Evolutionary conservation across 2,888 invertebrate genomes (phyloP).

Genomic region (Falcaria lacertinaria): DNA sequence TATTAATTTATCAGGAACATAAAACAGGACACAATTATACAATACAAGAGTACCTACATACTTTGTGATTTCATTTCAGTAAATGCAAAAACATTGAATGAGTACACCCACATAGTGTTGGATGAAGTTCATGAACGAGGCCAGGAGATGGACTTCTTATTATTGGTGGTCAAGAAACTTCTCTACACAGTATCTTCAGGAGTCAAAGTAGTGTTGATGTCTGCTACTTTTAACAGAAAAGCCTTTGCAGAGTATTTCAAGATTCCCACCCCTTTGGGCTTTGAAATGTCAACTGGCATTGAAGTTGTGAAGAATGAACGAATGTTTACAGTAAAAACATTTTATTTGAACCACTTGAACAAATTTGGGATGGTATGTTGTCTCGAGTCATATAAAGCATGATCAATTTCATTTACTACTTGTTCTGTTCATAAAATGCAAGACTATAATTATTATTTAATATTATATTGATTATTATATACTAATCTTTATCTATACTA

Average conservation of each 20-base stretch:
- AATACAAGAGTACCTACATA: slow-evolving; percentile 1
- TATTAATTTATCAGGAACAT: no score
- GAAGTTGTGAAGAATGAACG: slow-evolving; percentile 67
- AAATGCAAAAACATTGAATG: slow-evolving; percentile 82
- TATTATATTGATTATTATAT: no score
- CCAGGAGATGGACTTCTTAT: slow-evolving; percentile 93
- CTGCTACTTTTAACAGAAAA: slow-evolving; percentile 91
- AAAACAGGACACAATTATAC: no score
- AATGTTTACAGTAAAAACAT: slow-evolving; percentile 79
- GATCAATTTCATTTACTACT: no score
- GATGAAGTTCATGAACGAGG: slow-evolving; percentile 97
- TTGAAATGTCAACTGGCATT: slow-evolving; percentile 56
- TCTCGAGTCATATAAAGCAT: not conserved
- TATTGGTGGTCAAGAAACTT: slow-evolving; percentile 90
- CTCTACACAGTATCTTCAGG: slow-evolving; percentile 75
- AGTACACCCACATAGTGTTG: slow-evolving; percentile 93
- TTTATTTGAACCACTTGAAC: slow-evolving; percentile 79
- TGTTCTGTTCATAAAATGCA: no score
- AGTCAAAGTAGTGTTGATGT: slow-evolving; percentile 88
- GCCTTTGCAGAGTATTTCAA: slow-evolving; percentile 85
- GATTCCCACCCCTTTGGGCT: slow-evolving; percentile 40
- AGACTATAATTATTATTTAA: no score
- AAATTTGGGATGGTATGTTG: slow-evolving; percentile 70
- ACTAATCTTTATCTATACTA: no score
- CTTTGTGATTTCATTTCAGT: slow-evolving; percentile 58